phyloP scores from a whole-genome alignment of 2,113 vertebrate genomes.

The Abramis brama region DNA sequence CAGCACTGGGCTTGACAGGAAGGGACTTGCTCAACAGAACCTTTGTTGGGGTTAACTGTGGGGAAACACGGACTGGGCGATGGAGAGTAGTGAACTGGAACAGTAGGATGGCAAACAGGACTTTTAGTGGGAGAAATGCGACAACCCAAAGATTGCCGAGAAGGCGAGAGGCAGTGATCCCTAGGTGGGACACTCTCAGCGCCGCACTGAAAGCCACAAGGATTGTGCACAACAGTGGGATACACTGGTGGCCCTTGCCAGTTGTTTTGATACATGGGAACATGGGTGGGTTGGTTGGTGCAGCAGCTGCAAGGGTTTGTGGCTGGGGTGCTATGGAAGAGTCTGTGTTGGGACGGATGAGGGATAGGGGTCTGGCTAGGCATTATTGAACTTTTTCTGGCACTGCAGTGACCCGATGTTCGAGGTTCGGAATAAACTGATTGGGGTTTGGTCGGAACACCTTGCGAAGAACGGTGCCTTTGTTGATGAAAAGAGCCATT shows the following conservation, averaged over 20 bases:
- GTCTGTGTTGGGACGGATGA: constrained; percentile 53
- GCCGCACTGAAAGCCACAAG: constrained; percentile 21
- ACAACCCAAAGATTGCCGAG: constrained; percentile 66
- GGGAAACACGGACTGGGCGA: constrained; percentile 62
- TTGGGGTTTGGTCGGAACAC: constrained; percentile 59
- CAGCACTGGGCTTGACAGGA: constrained; percentile 66
- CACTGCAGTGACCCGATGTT: constrained; percentile 13
- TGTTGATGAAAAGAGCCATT: constrained; percentile 65
- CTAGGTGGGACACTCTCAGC: constrained; percentile 66
- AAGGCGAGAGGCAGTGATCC: constrained; percentile 64
- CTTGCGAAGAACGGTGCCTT: constrained; percentile 60
- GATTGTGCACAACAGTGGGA: constrained; percentile 37
- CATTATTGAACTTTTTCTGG: constrained; percentile 62
- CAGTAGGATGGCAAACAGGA: constrained; percentile 65
- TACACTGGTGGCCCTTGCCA: constrained; percentile 70
- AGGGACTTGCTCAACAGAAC: constrained; percentile 52
- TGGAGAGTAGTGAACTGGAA: constrained; percentile 62
- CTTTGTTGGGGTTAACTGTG: constrained; percentile 23
- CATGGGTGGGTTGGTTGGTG: constrained; percentile 62
- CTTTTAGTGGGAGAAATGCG: constrained; percentile 60
- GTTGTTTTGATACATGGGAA: constrained; percentile 64
- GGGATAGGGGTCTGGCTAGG: constrained; percentile 64
- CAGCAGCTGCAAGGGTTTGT: constrained; percentile 76
- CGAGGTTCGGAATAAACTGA: constrained; percentile 48
- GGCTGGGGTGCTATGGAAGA: constrained; percentile 76